Evolutionary conservation across 2,888 invertebrate species (phyloP), one percentile per base, ranked within the genome.

Genomic region (Ferdinandea cuprea): DNA sequence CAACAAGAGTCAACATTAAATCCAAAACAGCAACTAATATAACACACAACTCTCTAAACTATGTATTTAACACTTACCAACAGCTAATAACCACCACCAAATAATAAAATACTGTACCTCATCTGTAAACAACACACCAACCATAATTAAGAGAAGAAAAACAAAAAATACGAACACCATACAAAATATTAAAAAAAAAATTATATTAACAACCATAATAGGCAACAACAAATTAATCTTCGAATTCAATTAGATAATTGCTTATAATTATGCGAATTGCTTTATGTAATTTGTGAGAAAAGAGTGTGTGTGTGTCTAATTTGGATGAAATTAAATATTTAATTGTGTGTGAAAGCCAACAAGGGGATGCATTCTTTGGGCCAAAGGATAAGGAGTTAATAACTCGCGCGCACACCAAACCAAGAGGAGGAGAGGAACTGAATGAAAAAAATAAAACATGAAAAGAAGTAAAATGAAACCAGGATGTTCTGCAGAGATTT

Each of bases 401-500:
- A 40, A 50, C 69, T 46, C 15, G 44, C 50, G n/a, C n/a, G n/a
- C n/a, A n/a, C n/a, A n/a, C 52, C 40, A 19, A 37, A 21, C 17
- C 17, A 37, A 37, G 21, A 42, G 15, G 42, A 52, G 28, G 25
- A 37, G 21, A 42, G 15, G 42, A 52, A 17, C 28, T 25, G 6
- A 32, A 11, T 1, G 11, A 46, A 69, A 50, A 48, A 32, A 11
- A 0, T 9, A 46, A 69, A 50, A 48, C 28, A 71, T 71, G 59
- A 71, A 59, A 52, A 59, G 50, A 42, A 59, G 32, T 71, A 50
- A 48, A 71, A 71, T 71, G 50, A 71, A 52, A 52, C 71, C 59
- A 59, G 71, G 71, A 71, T 59, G 71, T 71, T 71, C 50, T 71
- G 59, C 71, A 19, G 59, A 42, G 59, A 71, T 71, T 59, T 61